Evolutionary conservation across 92 coral and sea anemone species (phyloP), one percentile per base, ranked within the genome.

Genomic region (Porites divaricata): DNA sequence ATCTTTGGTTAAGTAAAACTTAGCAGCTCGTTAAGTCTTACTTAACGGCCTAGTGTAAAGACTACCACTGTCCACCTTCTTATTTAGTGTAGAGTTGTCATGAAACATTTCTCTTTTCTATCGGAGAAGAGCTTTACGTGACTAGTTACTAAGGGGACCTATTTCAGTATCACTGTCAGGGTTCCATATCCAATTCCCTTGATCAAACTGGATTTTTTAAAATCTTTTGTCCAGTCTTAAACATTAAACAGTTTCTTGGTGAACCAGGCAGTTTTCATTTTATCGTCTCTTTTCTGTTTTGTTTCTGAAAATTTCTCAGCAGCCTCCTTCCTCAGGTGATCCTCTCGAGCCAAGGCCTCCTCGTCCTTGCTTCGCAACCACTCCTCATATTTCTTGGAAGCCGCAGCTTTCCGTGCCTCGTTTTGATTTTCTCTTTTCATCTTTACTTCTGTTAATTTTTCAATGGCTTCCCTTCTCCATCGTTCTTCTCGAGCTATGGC

Each of bases 401-500:
- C 84, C 15, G 67, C 74, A 45, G 75, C 84, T 59, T 54, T 65
- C 56, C 84, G 49, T 21, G 73, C 66, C 22, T 66, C 84, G 63
- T 41, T 79, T 70, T 59, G 61, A 22, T 65, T 69, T 24, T n/a
- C 41, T 73, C 72, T 22, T 88, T 74, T 73, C 78, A 45, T 65
- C 19, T 64, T 63, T 21, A 56, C 66, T 71, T 53, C 86, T 62
- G 68, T 28, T 45, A 70, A 81, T 72, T 81, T 81, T 23, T 51
- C 78, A 0, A 25, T 26, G 24, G 69, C 77, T 57, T 81, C 86
- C 35, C 22, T 21, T 56, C 86, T 70, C 61, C 72, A 21, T 61
- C 59, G 68, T 28, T 81, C 86, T 70, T 81, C 86, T 17, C 58
- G 77, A 1, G 78, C 78, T 70, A 81, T 61, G 77, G 86, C 78